Conservation (phyloP, 1,140 invertebrate genomes). For the Ceratitis capitata region DNA sequence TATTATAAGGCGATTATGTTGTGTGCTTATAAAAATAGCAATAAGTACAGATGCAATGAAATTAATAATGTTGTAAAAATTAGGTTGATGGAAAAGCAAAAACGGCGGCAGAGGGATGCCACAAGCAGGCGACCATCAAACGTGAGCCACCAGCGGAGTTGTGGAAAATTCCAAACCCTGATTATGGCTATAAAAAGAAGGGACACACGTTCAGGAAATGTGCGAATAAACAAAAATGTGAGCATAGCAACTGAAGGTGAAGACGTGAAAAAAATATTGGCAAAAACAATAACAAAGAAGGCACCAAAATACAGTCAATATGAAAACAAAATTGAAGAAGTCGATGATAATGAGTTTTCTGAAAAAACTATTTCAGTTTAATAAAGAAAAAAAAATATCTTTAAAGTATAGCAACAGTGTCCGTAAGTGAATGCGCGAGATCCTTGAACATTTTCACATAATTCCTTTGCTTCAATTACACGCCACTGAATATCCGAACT, state of each 20-base stretch:
- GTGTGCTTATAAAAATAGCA: not conserved
- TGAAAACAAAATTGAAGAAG: not conserved
- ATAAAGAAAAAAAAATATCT: not conserved
- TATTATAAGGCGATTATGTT: not conserved
- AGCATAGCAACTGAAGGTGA: not conserved
- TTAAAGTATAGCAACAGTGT: not conserved
- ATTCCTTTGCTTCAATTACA: too few relatives aligned
- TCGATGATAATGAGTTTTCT: not conserved
- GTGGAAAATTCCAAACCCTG: not conserved
- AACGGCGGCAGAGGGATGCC: not conserved
- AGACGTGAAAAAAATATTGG: not conserved
- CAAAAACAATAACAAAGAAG: not conserved
- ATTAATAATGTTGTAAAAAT: not conserved
- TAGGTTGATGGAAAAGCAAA: not conserved
- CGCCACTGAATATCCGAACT: too few relatives aligned
- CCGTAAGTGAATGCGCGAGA: not conserved
- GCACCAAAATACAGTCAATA: not conserved
- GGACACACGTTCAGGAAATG: not conserved
- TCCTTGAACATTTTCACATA: too few relatives aligned
- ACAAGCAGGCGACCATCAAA: not conserved
- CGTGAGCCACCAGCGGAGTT: not conserved
- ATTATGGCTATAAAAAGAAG: conserved; percentile 4
- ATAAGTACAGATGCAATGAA: not conserved
- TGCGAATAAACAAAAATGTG: not conserved
- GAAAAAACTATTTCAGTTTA: not conserved